Evolutionary conservation across 2,888 invertebrate genomes (phyloP).

Genomic region (Neria commutata): DNA sequence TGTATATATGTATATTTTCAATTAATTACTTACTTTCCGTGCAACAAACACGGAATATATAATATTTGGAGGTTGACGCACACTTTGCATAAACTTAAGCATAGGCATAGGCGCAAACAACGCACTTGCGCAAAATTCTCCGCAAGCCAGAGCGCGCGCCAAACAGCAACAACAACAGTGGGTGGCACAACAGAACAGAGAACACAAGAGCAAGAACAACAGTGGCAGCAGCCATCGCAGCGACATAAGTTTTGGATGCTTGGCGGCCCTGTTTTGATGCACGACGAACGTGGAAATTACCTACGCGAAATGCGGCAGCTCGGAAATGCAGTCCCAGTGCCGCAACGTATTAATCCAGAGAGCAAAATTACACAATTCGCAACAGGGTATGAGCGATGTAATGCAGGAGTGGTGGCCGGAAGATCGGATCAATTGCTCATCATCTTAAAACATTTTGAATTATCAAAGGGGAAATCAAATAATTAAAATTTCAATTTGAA

Average conservation of each 20-base stretch:
- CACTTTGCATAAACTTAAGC: neutral
- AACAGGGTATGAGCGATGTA: too few relatives aligned
- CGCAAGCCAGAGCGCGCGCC: neutral
- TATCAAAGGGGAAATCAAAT: too few relatives aligned
- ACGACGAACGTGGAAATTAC: too few relatives aligned
- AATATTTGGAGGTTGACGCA: conserved; percentile 24
- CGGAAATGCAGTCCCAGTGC: too few relatives aligned
- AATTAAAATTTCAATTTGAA: too few relatives aligned
- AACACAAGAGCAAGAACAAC: conserved; percentile 11
- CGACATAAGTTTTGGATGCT: conserved; percentile 6
- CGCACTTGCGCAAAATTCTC: conserved; percentile 1
- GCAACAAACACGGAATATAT: conserved; percentile 25
- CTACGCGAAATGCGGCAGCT: too few relatives aligned
- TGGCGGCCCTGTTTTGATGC: too few relatives aligned
- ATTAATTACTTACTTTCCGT: conserved; percentile 29
- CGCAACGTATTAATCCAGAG: too few relatives aligned
- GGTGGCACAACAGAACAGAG: conserved; percentile 11
- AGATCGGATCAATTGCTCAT: too few relatives aligned
- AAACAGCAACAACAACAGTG: neutral
- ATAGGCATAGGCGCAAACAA: conserved; percentile 2
- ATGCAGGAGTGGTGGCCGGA: too few relatives aligned
- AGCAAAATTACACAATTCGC: too few relatives aligned
- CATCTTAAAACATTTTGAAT: too few relatives aligned
- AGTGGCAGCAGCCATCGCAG: conserved; percentile 6
- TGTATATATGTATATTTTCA: conserved; percentile 16